Evolutionary conservation across 2,113 vertebrate species (phyloP).

Genomic region (Neopipo cinnamomea): DNA sequence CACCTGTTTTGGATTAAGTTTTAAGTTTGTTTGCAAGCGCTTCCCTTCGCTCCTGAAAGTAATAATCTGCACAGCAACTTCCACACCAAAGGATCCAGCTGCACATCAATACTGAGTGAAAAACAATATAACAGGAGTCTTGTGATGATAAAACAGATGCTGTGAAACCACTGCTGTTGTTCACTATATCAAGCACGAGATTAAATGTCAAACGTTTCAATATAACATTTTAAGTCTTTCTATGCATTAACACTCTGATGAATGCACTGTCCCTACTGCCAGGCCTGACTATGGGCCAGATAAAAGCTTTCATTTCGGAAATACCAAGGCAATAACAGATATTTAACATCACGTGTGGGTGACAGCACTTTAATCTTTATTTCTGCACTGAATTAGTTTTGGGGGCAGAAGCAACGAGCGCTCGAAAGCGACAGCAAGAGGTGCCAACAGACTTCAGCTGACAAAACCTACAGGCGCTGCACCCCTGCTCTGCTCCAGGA

Average conservation of each 20-base stretch:
- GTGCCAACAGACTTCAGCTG: background rate
- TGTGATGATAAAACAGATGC: accelerated
- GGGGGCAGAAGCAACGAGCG: accelerated
- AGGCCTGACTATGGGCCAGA: background rate
- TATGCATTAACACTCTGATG: accelerated
- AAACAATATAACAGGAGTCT: background rate
- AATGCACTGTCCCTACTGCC: background rate
- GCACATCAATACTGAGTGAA: background rate
- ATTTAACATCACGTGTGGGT: accelerated
- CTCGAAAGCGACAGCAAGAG: background rate
- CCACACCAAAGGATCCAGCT: background rate
- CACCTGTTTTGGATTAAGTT: background rate
- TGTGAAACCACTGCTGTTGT: background rate
- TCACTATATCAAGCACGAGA: background rate
- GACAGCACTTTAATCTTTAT: background rate
- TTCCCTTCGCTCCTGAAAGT: background rate
- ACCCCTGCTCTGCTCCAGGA: accelerated
- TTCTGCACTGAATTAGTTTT: background rate
- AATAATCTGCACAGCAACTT: background rate
- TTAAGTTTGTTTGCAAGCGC: background rate
- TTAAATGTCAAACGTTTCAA: background rate
- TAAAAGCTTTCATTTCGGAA: background rate
- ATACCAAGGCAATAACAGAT: accelerated
- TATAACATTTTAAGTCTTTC: background rate
- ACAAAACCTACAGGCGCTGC: background rate